A percentile compares a stretch with the other conserved stretches of the same genome.
These are phyloP conservation scores for Eptatretus burgeri DNA, from an alignment of 2,113 vertebrate species.

Conservation along the genomic window DNA sequence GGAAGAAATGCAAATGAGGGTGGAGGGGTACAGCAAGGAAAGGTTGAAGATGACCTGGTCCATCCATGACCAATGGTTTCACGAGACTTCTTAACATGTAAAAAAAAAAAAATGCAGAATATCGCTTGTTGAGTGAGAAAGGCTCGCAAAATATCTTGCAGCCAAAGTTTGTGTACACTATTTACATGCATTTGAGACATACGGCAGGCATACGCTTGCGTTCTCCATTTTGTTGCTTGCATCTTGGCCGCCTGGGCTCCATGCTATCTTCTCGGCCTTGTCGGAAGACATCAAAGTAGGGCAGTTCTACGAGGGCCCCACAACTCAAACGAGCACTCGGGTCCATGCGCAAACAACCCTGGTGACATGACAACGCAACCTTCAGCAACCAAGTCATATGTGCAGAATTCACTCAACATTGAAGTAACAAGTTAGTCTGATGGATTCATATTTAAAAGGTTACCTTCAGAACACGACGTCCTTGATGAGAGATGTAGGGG, in stretches of 20 bases:
- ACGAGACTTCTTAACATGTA: too few species aligned
- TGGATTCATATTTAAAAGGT: not conserved
- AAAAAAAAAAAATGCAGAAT: too few species aligned
- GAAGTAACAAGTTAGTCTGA: not conserved
- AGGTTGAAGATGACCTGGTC: too few species aligned
- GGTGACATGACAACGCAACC: not conserved
- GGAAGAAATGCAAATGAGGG: too few species aligned
- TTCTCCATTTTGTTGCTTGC: not conserved
- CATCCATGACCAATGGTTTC: too few species aligned
- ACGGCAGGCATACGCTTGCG: constrained; percentile 8
- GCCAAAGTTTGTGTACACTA: too few species aligned
- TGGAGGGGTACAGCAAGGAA: too few species aligned
- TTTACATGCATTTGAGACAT: not conserved
- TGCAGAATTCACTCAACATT: not conserved
- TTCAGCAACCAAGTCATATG: not conserved
- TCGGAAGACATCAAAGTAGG: constrained; percentile 6
- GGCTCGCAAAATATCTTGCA: too few species aligned
- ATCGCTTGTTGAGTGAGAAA: too few species aligned
- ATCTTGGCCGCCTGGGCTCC: not conserved
- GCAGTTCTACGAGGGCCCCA: constrained; percentile 6
- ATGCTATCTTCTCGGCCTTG: not conserved
- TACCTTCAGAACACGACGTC: constrained; percentile 7
- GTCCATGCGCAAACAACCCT: constrained; percentile 7
- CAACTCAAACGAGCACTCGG: constrained; percentile 4
- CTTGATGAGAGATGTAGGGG: constrained; percentile 6